phyloP scores from a whole-genome alignment of 2,888 invertebrate species.

The Oscheius onirici region DNA sequence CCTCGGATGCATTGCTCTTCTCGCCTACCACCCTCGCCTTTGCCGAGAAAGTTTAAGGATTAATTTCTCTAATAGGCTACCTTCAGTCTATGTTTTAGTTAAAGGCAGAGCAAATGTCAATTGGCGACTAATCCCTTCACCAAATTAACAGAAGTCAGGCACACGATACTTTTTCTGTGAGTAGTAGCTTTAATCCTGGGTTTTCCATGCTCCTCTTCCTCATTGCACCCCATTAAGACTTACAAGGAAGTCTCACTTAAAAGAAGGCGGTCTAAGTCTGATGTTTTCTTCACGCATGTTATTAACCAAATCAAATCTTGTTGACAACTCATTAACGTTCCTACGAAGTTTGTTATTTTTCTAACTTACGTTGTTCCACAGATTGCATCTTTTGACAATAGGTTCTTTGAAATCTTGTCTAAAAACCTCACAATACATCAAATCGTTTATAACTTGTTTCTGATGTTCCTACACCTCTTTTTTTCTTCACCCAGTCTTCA shows the following conservation, averaged over 20 bases:
- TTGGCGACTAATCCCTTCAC: slow-evolving; percentile 21
- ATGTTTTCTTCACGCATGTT: too few species aligned
- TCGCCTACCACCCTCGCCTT: slow-evolving; percentile 1
- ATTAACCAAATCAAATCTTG: neutral
- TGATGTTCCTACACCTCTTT: too few species aligned
- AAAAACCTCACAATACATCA: too few species aligned
- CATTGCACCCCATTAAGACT: neutral
- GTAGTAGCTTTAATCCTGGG: slow-evolving; percentile 9
- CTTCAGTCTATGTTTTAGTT: neutral
- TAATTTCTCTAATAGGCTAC: neutral
- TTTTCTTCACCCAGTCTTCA: too few species aligned
- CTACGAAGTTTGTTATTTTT: too few species aligned
- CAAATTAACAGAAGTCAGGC: slow-evolving; percentile 25
- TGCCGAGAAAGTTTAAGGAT: neutral
- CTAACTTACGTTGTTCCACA: too few species aligned
- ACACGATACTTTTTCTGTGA: slow-evolving; percentile 8
- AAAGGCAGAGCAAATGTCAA: slow-evolving; percentile 20
- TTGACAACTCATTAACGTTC: neutral
- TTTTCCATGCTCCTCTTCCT: neutral
- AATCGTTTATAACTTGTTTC: too few species aligned
- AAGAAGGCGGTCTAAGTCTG: too few species aligned
- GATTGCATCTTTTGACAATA: too few species aligned
- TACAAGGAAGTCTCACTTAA: neutral
- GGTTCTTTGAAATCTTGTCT: too few species aligned
- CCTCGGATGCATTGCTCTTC: neutral